Evolutionary conservation across 2,113 vertebrate genomes (phyloP).

Genomic region (Chloroceryle aenea): DNA sequence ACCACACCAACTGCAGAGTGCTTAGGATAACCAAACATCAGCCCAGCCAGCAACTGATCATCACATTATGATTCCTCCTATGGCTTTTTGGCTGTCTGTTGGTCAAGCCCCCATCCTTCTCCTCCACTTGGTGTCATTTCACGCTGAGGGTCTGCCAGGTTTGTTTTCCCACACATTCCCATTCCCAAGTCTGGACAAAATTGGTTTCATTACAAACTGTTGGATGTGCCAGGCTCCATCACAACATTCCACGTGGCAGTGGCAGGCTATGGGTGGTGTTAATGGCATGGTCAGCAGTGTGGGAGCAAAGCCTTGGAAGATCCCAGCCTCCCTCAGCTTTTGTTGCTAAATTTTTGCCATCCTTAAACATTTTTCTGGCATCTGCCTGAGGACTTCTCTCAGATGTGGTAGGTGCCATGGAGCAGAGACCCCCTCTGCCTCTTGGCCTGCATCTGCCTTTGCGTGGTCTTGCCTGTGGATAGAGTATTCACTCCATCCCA

Average conservation of each 20-base stretch:
- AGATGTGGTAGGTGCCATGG: background rate
- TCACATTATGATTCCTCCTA: background rate
- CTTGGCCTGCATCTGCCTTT: background rate
- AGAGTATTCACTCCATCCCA: fast-evolving
- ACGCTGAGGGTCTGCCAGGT: background rate
- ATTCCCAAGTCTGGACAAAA: background rate
- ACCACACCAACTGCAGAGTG: background rate
- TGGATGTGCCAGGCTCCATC: background rate
- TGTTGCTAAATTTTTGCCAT: background rate
- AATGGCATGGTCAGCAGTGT: background rate
- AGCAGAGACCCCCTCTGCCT: background rate
- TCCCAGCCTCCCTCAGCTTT: background rate
- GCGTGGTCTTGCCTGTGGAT: background rate
- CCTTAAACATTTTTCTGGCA: background rate
- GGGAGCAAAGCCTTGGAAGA: no score
- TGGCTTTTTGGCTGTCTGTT: background rate
- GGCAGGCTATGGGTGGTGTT: background rate
- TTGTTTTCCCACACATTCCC: fast-evolving
- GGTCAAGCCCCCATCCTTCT: background rate
- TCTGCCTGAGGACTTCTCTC: background rate
- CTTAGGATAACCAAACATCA: background rate
- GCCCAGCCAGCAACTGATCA: background rate
- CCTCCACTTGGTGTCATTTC: background rate
- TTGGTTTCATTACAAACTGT: background rate
- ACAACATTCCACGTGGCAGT: fast-evolving